Base-by-base conservation (phyloP, 2,797 vertebrate genomes). In the Sphaeramia orbicularis region DNA sequence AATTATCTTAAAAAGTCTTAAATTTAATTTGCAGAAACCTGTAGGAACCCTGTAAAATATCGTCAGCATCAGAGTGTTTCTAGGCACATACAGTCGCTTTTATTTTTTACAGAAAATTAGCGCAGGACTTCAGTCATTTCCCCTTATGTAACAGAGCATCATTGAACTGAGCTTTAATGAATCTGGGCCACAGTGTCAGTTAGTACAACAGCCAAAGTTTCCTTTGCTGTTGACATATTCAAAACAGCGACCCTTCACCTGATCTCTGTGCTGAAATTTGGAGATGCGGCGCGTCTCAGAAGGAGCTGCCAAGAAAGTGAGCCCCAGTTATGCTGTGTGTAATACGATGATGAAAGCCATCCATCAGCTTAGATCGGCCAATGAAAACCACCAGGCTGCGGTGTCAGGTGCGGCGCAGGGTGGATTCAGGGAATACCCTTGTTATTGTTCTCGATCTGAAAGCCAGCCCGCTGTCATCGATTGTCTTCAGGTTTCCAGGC, bases 391-490 rank as follows among this genome's bases (percentile, higher is more conserved):
- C 0, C 0, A 49, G 74, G 45, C 69, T 76, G 37, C 32, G 1
- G 76, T 61, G 37, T 82, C 74, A 12, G 40, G 19, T 40, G 52
- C 18, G 65, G 55, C 44, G 40, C 64, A 14, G 48, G 43, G 49
- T 57, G 56, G 54, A 65, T 81, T 79, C 72, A 69, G 78, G 78
- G 80, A 83, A 85, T 41, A 53, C 79, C 84, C 51, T 59, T 51
- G 16, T 44, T 37, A 35, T 61, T 76, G 43, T 44, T 30, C 21
- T 64, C 24, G 2, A 27, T 67, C 58, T 73, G 67, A 50, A 60
- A 79, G 50, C 36, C 19, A 36, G 63, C 57, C 19, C 66, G 4
- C 50, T 21, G 59, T 65, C 81, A 90, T 81, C 62, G 87, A 89
- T 89, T 14, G 44, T 48, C 58, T 63, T 16, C 48, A 71, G 60